phyloP scores from a whole-genome alignment of 2,113 vertebrate species.

The Romanogobio albipinnatus region DNA sequence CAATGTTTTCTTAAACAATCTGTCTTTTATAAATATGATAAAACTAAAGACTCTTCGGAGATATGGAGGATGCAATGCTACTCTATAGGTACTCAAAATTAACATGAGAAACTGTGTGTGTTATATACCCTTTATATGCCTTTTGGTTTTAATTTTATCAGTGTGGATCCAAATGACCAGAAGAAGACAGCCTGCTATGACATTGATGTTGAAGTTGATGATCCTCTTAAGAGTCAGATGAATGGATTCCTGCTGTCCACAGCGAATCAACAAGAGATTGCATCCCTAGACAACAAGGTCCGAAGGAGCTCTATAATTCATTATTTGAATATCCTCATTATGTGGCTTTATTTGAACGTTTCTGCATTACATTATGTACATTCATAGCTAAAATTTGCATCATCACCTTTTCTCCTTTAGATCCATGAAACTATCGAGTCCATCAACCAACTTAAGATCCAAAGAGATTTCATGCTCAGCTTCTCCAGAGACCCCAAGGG shows the following conservation, averaged over 20 bases:
- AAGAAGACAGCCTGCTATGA: conserved; percentile 99
- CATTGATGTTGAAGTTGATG: conserved; percentile 97
- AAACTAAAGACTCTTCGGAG: too few species aligned
- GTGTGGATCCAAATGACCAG: conserved; percentile 97
- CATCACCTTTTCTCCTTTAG: conserved; percentile 64
- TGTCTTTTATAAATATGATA: too few species aligned
- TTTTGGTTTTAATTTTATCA: conserved; percentile 58
- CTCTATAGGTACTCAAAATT: too few species aligned
- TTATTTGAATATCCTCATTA: neutral
- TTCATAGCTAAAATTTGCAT: neutral
- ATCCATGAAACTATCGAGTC: conserved; percentile 99
- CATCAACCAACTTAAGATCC: conserved; percentile 99
- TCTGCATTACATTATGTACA: neutral
- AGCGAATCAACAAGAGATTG: conserved; percentile 98
- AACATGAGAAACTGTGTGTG: too few species aligned
- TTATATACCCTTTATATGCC: neutral
- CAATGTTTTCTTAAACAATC: too few species aligned
- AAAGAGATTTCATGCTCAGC: conserved; percentile 99
- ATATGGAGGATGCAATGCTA: too few species aligned
- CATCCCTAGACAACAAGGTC: conserved; percentile 97
- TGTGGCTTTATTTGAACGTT: neutral
- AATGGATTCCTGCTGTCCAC: conserved; percentile 98
- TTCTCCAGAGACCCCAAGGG: conserved; percentile 98
- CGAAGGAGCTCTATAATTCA: neutral
- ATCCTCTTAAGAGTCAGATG: conserved; percentile 97